Percentiles rank a stretch among this genome's conserved stretches.
Conservation (phyloP, 2,888 invertebrate genomes). For the Leptopilina drosophilae region DNA sequence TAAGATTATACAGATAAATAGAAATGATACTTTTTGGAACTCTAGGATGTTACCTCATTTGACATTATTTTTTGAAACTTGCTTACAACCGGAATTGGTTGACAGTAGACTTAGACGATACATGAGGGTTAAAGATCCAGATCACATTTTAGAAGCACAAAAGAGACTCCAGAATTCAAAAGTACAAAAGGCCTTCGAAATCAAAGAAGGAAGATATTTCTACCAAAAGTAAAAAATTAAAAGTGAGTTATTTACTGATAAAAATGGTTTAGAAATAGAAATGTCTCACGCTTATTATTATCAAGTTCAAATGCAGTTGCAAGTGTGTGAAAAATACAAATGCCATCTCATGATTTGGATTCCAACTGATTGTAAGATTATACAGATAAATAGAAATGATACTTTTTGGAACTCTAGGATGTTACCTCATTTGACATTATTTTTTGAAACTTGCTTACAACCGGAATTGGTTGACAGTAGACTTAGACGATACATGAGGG, state of each 20-base stretch:
- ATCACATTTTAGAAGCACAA: background rate
- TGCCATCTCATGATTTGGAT: conserved; percentile 40
- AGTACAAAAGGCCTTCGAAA: background rate
- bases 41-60: conserved; percentile 22
- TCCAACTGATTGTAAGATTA: background rate
- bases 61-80: conserved; percentile 12
- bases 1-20: conserved; percentile 7
- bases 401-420: conserved; percentile 39
- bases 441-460: conserved; percentile 15
- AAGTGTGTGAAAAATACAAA: conserved; percentile 41
- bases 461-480: conserved; percentile 13
- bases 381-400: conserved; percentile 29
- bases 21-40: conserved; percentile 39
- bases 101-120: background rate
- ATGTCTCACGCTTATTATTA: conserved; percentile 47
- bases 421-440: background rate
- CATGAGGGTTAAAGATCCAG: conserved; percentile 49
- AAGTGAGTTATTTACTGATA: no score
- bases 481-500: conserved; percentile 48
- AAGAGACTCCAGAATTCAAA: background rate
- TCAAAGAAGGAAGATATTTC: background rate
- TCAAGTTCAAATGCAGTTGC: conserved; percentile 49
- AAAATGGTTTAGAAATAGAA: no score
- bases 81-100: background rate
- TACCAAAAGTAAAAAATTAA: background rate